Evolutionary conservation across 2,113 vertebrate species (phyloP), one percentile per base, ranked within the genome.

Genomic region (Anser brachyrhynchus): DNA sequence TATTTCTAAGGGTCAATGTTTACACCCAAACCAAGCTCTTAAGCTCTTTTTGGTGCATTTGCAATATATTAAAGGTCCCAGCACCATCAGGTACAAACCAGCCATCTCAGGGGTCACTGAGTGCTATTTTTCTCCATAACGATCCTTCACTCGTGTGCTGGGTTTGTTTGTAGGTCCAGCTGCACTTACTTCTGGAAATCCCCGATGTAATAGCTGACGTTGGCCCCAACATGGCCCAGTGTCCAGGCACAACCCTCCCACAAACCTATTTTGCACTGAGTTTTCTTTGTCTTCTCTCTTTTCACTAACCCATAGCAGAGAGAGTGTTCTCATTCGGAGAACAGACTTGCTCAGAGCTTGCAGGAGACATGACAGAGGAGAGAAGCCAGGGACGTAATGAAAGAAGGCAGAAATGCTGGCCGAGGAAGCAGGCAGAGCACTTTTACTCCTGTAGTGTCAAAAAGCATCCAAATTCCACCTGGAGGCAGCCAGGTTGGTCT

Each of bases 1-100:
- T 25, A 49, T 43, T 74, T 35, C 71, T 20, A 6, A 26, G 44
- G 46, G 87, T 70, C 51, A 67, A 33, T 20, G 44, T n/a, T 41
- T 37, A 22, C 6, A 3, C 4, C 5, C 19, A n/a, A 37, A 4
- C 17, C 8, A 9, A 39, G 22, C 21, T 62, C 11, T 77, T 25
- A 9, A 39, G 22, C 22, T 62, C 11, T 77, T 25, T 25, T 9
- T 5, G 20, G 18, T n/a, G 25, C 46, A 10, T 25, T 62, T 52
- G 16, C 13, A 39, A 3, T 0, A 1, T 3, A 2, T 1, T 9
- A 37, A 59, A 71, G 70, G 6, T 9, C 14, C 15, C 6, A 0
- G 23, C 1, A 5, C 9, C 39, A 6, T 9, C 1, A 5, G 2
- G 28, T 6, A 33, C 7, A 5, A n/a, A 80, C 33, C 37, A 65